Percentiles rank a stretch among this genome's conserved stretches.
Conservation (phyloP, 2,113 vertebrate genomes). For the Laticauda laticaudata region DNA sequence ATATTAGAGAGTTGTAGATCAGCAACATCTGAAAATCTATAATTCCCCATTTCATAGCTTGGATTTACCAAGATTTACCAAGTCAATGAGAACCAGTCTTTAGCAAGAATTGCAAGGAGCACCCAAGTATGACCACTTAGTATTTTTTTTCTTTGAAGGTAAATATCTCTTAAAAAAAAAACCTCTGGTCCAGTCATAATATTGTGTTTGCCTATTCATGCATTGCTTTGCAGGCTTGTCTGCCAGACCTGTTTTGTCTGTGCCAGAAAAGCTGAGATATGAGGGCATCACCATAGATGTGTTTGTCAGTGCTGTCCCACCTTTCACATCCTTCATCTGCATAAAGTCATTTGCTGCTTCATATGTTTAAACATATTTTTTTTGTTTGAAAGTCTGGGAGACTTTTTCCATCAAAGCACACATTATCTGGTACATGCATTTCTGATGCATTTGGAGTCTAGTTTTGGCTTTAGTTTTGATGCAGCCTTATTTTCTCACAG, state of each 20-base stretch:
- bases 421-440: rapidly evolving
- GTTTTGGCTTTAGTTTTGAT: background rate
- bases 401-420: background rate
- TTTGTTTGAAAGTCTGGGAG: background rate
- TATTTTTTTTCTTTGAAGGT: background rate
- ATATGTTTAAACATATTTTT: background rate
- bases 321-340: background rate
- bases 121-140: background rate
- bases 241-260: constrained; percentile 8
- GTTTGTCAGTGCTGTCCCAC: background rate
- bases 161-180: background rate
- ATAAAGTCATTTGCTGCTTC: background rate
- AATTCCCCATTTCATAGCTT: background rate
- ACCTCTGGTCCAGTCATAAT: background rate
- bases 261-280: constrained; percentile 34
- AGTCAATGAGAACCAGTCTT: background rate
- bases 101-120: background rate
- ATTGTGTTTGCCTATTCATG: constrained; percentile 37
- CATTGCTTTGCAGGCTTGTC: background rate
- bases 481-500: background rate
- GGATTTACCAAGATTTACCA: background rate
- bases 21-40: background rate
- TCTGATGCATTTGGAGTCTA: rapidly evolving
- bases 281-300: background rate
- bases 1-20: background rate